Evolutionary conservation across 2,113 vertebrate species (phyloP).

Genomic region (Myrmecobius fasciatus): DNA sequence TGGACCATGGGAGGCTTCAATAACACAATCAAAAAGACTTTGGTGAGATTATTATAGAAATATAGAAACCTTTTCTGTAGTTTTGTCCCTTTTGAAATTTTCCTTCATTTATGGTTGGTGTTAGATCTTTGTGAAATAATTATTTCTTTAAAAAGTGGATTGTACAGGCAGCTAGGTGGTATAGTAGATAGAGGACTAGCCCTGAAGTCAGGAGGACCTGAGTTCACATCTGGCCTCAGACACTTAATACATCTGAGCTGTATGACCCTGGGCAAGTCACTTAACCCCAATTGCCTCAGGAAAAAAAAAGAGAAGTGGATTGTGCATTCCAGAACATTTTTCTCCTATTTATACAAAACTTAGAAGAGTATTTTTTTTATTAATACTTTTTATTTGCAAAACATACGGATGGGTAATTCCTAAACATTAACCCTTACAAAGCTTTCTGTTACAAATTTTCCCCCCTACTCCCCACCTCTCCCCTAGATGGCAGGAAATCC

Average conservation of each 20-base stretch:
- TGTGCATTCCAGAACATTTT: background rate
- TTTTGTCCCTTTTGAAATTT: background rate
- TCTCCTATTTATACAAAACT: constrained; percentile 39
- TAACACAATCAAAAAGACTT: background rate
- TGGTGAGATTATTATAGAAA: background rate
- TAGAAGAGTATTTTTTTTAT: background rate
- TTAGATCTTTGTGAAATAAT: background rate
- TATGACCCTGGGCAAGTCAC: no score
- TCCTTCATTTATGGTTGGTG: background rate
- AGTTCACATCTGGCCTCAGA: no score
- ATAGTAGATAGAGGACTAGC: no score
- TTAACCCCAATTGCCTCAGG: no score
- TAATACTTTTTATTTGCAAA: no score
- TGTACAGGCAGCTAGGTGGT: background rate
- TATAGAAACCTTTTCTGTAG: background rate
- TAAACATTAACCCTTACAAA: no score
- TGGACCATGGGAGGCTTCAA: background rate
- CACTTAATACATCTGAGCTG: no score
- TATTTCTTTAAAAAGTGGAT: background rate
- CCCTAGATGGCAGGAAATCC: no score
- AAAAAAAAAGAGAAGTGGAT: background rate
- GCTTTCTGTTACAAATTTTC: no score
- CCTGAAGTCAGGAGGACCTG: no score
- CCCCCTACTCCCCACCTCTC: no score
- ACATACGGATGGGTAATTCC: no score